phyloP scores from a whole-genome alignment of 2,113 vertebrate genomes.

The Loxodonta africana region DNA sequence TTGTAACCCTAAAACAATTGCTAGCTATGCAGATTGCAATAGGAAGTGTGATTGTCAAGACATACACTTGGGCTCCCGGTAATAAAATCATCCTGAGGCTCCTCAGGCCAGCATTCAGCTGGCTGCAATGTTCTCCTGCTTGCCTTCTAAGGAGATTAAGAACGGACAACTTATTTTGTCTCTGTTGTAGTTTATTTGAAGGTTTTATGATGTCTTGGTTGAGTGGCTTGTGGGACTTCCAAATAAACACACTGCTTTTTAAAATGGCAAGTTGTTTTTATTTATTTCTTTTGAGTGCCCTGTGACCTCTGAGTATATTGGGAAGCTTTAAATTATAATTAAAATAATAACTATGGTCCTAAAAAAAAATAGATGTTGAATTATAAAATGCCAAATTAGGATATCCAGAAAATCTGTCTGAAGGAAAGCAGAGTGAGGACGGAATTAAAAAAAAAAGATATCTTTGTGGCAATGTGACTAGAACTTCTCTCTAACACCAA shows the following conservation, averaged over 20 bases:
- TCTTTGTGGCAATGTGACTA: slow-evolving; percentile 23
- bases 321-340: slow-evolving; percentile 81
- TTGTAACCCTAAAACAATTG: background rate
- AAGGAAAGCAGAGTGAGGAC: slow-evolving; percentile 35
- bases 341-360: slow-evolving; percentile 77
- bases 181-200: slow-evolving; percentile 84
- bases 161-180: slow-evolving; percentile 81
- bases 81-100: background rate
- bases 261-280: slow-evolving; percentile 83
- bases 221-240: slow-evolving; percentile 77
- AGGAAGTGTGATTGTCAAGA: background rate
- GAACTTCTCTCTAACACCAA: background rate
- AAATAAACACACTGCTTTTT: slow-evolving; percentile 85
- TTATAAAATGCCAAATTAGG: slow-evolving; percentile 5
- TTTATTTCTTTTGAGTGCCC: slow-evolving; percentile 80
- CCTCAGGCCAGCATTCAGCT: slow-evolving; percentile 51
- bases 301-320: slow-evolving; percentile 70
- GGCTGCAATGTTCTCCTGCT: slow-evolving; percentile 42
- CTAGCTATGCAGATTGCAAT: background rate
- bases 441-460: slow-evolving; percentile 49
- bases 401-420: slow-evolving; percentile 50
- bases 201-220: slow-evolving; percentile 84
- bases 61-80: background rate
- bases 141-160: slow-evolving; percentile 83
- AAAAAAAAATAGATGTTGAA: slow-evolving; percentile 75